Conservation (phyloP, 2,888 invertebrate genomes). For the Pogonocherus hispidulus region DNA sequence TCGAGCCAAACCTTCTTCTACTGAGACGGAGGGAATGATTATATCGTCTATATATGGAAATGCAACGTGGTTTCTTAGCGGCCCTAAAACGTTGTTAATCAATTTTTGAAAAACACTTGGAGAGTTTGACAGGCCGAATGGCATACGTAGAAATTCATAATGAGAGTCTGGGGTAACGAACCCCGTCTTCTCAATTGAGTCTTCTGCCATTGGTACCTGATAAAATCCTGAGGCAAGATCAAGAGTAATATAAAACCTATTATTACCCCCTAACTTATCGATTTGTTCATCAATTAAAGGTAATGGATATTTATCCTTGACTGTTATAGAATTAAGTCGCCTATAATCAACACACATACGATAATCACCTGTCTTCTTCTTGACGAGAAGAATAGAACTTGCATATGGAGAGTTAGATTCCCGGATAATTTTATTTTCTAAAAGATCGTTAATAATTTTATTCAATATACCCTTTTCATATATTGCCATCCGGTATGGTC, state of each 20-base stretch:
- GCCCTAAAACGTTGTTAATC: conserved; percentile 4
- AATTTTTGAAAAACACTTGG: conserved; percentile 3
- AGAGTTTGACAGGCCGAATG: neutral
- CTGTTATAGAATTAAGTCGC: conserved; percentile 32
- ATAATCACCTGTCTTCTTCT: conserved; percentile 37
- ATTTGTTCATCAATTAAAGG: no score
- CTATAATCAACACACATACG: conserved; percentile 45
- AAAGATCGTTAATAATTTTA: conserved; percentile 40
- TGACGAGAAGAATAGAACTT: conserved; percentile 40
- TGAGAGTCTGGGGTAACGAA: neutral
- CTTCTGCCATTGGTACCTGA: neutral
- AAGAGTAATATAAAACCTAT: no score
- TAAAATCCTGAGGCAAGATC: neutral
- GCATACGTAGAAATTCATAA: neutral
- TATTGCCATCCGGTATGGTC: conserved; percentile 40
- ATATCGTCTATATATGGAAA: conserved; percentile 9
- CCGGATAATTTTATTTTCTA: conserved; percentile 38
- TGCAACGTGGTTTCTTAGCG: neutral
- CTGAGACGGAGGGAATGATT: neutral
- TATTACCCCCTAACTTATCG: no score
- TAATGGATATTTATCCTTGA: no score
- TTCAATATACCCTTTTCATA: conserved; percentile 35
- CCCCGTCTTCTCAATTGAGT: neutral
- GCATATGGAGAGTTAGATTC: conserved; percentile 42
- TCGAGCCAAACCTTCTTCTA: no score